Evolutionary conservation across 2,113 vertebrate species (phyloP).

Genomic region (Parotia lawesii): DNA sequence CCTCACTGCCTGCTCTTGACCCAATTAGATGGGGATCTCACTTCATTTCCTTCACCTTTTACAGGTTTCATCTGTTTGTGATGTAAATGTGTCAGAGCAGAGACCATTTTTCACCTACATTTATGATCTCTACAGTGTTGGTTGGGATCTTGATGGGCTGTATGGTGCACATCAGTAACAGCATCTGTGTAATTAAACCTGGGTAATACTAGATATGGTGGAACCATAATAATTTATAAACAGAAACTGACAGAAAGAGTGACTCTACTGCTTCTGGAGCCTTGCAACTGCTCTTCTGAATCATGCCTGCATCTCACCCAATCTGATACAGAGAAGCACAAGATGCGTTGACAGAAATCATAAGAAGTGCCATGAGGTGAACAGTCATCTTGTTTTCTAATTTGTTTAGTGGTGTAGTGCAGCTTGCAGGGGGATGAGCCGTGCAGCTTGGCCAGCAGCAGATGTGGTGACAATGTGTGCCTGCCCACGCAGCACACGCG

Average conservation of each 20-base stretch:
- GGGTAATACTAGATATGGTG: neutral
- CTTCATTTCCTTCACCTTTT: neutral
- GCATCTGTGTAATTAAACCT: neutral
- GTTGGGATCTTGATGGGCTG: neutral
- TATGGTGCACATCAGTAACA: neutral
- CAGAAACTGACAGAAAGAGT: neutral
- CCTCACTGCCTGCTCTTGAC: neutral
- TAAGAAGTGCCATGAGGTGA: neutral
- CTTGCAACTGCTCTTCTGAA: neutral
- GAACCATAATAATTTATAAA: neutral
- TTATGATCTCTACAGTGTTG: neutral
- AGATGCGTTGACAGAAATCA: neutral
- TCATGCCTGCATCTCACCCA: accelerated
- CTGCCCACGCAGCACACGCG: neutral
- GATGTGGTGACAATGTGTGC: neutral
- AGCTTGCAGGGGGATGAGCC: neutral
- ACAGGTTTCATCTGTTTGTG: neutral
- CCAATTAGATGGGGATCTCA: neutral
- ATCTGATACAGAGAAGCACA: neutral
- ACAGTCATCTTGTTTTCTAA: neutral
- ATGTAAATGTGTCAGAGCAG: neutral
- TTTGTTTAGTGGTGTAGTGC: neutral
- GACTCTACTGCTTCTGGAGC: neutral
- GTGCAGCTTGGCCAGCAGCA: neutral
- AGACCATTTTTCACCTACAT: neutral